Base-by-base conservation (phyloP, 2,113 vertebrate species). In the Turnix velox region DNA sequence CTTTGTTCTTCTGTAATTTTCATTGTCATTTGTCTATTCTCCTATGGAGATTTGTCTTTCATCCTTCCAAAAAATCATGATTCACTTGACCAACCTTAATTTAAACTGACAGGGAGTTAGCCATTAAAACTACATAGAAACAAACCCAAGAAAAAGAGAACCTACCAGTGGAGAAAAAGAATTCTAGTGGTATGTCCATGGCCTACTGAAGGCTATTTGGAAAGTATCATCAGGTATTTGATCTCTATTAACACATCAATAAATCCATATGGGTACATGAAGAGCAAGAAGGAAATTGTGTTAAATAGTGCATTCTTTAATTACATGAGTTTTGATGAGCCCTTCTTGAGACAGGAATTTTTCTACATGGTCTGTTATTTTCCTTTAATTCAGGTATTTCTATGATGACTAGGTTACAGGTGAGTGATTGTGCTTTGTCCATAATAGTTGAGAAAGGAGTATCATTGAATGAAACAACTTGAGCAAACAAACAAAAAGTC, bases 1-100 rank as follows among this genome's bases (percentile, higher is more conserved):
- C 0, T 0, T 42, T 88, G 3, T 20, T 77, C 10, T 61, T 80
- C 35, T 35, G 3, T 30, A 3, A 49, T 54, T 72, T 49, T 46
- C 6, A 28, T 87, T 49, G 15, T 43, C 77, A 17, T 27, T 66
- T 57, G 12, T 35, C 3, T 37, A 10, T 75, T 79, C 82, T 72
- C 43, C 6, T 18, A 8, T 37, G 61, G 2, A 81, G 0, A 0
- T 67, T 14, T 58, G 14, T 31, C 23, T 88, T 69, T 40, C 67
- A 9, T 28, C 27, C 22, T 75, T 3, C 19, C 45, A 66, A 52
- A 33, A 78, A 49, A 31, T 33, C 8, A 14, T 58, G 22, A 63
- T 71, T 12, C 6, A 52, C 8, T 18, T 66, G 31, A 65, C 8
- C 14, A 35, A 6, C 12, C 55, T 77, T 39, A 55, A 87, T 81